phyloP scores from a whole-genome alignment of 2,888 invertebrate species.

The Drosophila paracracens region DNA sequence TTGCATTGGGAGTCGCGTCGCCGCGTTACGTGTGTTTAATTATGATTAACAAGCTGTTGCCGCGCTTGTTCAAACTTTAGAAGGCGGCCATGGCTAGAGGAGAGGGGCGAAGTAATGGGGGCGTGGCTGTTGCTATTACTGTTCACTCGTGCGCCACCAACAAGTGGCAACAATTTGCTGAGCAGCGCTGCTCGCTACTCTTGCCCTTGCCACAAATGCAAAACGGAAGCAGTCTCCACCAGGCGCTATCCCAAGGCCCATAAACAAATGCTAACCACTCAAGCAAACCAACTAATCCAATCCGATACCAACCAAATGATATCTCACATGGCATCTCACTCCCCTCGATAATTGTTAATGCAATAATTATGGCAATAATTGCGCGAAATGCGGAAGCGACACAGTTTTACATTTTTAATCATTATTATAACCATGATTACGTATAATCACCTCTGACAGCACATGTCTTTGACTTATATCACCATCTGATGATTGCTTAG shows the following conservation, averaged over 20 bases:
- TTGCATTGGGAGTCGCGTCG: slow-evolving; percentile 50
- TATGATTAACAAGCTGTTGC: slow-evolving; percentile 62
- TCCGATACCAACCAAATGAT: slow-evolving; percentile 27
- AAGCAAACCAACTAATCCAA: slow-evolving; percentile 14
- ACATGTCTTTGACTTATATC: not conserved
- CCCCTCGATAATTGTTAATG: slow-evolving; percentile 18
- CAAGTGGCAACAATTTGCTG: slow-evolving; percentile 52
- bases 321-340: slow-evolving; percentile 11
- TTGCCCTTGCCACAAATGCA: slow-evolving; percentile 26
- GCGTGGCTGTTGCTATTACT: slow-evolving; percentile 40
- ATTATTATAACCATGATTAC: not conserved
- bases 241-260: slow-evolving; percentile 30
- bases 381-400: slow-evolving; percentile 66
- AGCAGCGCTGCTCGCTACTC: slow-evolving; percentile 51
- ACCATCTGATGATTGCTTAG: not conserved
- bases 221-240: slow-evolving; percentile 47
- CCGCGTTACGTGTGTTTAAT: slow-evolving; percentile 67
- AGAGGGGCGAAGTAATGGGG: not conserved
- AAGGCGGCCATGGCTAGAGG: not conserved
- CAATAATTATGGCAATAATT: slow-evolving; percentile 54
- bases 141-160: slow-evolving; percentile 61
- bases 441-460: not conserved
- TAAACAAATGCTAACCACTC: slow-evolving; percentile 38
- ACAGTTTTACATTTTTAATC: slow-evolving; percentile 41
- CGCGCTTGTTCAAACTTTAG: slow-evolving; percentile 24